These are phyloP conservation scores for Sicus ferrugineus DNA, from an alignment of 2,888 invertebrate species.

Conservation along the genomic window DNA sequence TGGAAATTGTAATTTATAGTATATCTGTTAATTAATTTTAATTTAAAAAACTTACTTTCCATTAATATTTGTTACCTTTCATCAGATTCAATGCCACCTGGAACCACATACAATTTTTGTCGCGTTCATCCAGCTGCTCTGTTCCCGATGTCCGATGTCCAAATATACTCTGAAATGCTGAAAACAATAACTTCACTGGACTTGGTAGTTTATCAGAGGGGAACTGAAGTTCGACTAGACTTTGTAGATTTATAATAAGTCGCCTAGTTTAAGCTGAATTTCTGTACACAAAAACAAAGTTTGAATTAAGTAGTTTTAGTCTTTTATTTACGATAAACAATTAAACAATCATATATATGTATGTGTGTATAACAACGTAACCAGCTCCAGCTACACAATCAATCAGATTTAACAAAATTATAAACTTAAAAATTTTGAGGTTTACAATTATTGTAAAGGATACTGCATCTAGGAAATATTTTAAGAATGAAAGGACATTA, in stretches of 20 bases:
- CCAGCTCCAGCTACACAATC: no score
- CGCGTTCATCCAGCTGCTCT: slow-evolving; percentile 57
- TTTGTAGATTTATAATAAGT: neutral
- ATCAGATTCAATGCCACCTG: slow-evolving; percentile 61
- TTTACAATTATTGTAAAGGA: no score
- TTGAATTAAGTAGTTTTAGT: neutral
- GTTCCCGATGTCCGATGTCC: slow-evolving; percentile 54
- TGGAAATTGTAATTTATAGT: no score
- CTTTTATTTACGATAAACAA: neutral
- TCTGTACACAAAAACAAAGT: slow-evolving; percentile 18
- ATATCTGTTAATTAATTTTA: no score
- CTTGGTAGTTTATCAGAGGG: neutral
- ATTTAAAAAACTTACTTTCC: no score
- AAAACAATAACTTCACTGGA: neutral
- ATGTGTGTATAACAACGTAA: no score
- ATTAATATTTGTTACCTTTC: slow-evolving; percentile 14
- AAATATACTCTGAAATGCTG: slow-evolving; percentile 52
- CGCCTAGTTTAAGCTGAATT: neutral
- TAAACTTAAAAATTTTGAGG: no score
- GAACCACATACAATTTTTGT: slow-evolving; percentile 61
- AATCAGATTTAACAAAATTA: no score
- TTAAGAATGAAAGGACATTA: no score
- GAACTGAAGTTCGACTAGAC: neutral
- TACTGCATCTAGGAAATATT: no score
- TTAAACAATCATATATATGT: neutral